These are phyloP conservation scores for Byasa hedistus DNA, from an alignment of 2,888 invertebrate species.

Conservation along the genomic window DNA sequence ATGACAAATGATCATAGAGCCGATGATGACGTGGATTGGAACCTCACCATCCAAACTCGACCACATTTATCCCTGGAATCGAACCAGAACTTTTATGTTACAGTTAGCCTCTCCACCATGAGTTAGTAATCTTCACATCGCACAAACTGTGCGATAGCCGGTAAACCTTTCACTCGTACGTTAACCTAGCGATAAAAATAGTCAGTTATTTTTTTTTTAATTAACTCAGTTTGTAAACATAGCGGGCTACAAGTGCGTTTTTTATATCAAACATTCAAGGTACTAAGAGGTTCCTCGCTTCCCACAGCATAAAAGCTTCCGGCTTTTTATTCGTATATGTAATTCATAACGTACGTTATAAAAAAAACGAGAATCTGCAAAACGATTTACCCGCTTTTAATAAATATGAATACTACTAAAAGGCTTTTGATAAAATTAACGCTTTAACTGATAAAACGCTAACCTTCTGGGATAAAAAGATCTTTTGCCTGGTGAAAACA, in stretches of 20 bases:
- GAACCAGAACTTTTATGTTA: too few species aligned
- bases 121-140: not conserved
- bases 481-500: too few species aligned
- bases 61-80: too few species aligned
- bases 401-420: conserved; percentile 9
- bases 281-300: conserved; percentile 17
- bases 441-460: not conserved
- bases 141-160: not conserved
- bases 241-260: not conserved
- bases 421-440: not conserved
- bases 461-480: not conserved
- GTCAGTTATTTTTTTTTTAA: conserved; percentile 3
- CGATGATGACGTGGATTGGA: too few species aligned
- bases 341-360: conserved; percentile 22
- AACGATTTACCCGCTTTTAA: conserved; percentile 5
- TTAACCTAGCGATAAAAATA: not conserved
- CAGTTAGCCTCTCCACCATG: too few species aligned
- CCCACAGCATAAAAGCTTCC: conserved; percentile 12
- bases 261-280: conserved; percentile 15
- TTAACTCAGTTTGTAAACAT: not conserved
- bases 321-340: conserved; percentile 23
- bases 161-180: not conserved
- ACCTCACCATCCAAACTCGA: too few species aligned
- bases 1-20: too few species aligned
- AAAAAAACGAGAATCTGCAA: conserved; percentile 12